These are phyloP conservation scores for crab-eating macaque (Macaca fascicularis) DNA, from an alignment of 2,113 vertebrate genomes.

Conservation along the genomic window T2T-MFA8v1.1 NC_088378.1:63620501-63621000, in stretches of 20 bases:
- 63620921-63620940: not conserved
- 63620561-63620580: slow-evolving; percentile 12
- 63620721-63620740: slow-evolving; percentile 31
- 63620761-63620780: not conserved
- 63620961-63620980: not conserved
- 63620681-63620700: not conserved
- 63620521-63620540: slow-evolving; percentile 42
- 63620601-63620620: not conserved
- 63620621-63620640: not conserved
- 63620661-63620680: not conserved
- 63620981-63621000: not conserved
- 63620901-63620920: not conserved
- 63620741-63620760: slow-evolving; percentile 1
- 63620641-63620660: slow-evolving; percentile 11
- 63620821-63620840: not conserved
- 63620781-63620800: not conserved
- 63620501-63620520: not conserved
- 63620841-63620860: not conserved
- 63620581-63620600: slow-evolving; percentile 29
- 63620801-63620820: not conserved
- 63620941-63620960: not conserved
- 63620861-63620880: not conserved
- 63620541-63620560: slow-evolving; percentile 40
- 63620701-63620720: not conserved
- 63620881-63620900: not conserved